Conservation (phyloP, 2,113 vertebrate genomes). For the Hystrix cristata region DNA sequence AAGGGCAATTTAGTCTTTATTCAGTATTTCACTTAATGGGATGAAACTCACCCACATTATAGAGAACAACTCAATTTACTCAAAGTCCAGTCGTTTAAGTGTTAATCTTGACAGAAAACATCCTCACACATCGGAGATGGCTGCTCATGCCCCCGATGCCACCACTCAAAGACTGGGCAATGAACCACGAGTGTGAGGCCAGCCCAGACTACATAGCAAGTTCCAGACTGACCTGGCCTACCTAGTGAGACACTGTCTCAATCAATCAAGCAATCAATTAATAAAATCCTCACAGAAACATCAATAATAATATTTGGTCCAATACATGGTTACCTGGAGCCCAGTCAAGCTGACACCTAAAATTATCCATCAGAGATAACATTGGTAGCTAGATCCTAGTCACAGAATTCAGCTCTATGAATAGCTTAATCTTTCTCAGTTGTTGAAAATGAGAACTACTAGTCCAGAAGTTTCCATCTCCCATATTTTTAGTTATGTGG, state of each 20-base stretch:
- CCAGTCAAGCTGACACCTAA: neutral
- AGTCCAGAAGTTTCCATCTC: neutral
- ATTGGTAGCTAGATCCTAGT: neutral
- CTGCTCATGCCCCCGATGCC: neutral
- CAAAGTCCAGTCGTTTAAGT: neutral
- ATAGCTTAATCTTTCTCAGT: neutral
- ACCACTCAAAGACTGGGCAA: neutral
- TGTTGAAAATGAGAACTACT: neutral
- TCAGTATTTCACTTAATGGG: neutral
- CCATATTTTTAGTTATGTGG: neutral
- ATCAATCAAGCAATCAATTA: neutral
- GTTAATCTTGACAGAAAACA: neutral
- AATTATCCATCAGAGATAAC: neutral
- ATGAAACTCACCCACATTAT: neutral
- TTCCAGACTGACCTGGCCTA: too few species aligned
- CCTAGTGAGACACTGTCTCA: neutral
- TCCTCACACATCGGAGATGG: neutral
- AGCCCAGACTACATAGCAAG: neutral
- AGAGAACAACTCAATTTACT: neutral
- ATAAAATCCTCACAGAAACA: neutral
- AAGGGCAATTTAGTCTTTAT: neutral
- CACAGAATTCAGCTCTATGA: neutral
- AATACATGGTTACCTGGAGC: neutral
- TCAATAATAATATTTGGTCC: slow-evolving; percentile 2
- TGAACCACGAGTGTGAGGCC: neutral